A percentile compares a stretch with the other conserved stretches of the same genome.
These are phyloP conservation scores for Glyptemys insculpta DNA, from an alignment of 2,797 vertebrate species.

Conservation along the genomic window DNA sequence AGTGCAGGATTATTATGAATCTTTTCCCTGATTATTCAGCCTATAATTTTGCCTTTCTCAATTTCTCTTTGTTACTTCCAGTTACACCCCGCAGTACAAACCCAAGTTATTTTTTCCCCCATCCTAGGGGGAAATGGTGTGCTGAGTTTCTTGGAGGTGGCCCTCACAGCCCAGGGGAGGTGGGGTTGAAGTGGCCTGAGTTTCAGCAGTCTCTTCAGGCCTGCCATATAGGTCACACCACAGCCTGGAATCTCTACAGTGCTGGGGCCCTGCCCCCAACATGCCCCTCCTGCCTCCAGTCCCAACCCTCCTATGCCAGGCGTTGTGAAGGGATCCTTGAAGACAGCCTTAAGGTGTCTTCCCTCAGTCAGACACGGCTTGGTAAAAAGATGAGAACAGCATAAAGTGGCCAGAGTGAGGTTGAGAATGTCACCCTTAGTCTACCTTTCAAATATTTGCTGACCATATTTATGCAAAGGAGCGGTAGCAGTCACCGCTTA, in stretches of 20 bases:
- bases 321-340: neutral
- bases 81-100: neutral
- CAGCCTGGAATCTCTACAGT: neutral
- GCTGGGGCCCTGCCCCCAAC: conserved; percentile 2
- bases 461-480: neutral
- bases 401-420: neutral
- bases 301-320: neutral
- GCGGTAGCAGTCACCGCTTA: neutral
- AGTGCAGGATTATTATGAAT: conserved; percentile 49
- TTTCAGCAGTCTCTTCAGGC: no score
- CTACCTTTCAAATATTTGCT: neutral
- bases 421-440: neutral
- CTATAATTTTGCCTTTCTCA: neutral
- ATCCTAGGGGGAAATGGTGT: neutral
- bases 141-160: neutral
- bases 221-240: no score
- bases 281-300: neutral
- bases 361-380: neutral
- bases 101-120: neutral
- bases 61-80: fast-evolving
- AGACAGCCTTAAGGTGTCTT: neutral
- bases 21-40: neutral
- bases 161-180: neutral
- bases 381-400: neutral
- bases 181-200: neutral